Conservation (phyloP, 2,888 invertebrate species). For the Lepidonotus clava region DNA sequence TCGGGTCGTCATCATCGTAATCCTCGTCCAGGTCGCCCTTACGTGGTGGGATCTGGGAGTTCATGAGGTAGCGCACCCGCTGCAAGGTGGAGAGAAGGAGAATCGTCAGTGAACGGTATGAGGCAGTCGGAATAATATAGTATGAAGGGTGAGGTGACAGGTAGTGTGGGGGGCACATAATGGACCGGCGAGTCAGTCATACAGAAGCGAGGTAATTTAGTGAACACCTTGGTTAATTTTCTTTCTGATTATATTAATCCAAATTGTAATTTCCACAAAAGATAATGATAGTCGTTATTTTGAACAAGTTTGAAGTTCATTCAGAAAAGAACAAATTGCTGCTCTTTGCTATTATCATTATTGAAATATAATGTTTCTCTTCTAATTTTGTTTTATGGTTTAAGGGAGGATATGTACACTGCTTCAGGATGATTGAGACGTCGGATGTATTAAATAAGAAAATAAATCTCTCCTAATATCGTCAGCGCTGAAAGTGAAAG, state of each 20-base stretch:
- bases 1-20: background rate
- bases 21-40: background rate
- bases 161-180: background rate
- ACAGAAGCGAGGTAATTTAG: background rate
- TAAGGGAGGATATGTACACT: background rate
- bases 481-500: conserved; percentile 14
- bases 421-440: background rate
- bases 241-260: background rate
- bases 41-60: background rate
- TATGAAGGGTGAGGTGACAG: background rate
- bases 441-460: background rate
- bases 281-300: background rate
- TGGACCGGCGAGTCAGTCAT: background rate
- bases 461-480: background rate
- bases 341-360: too few species aligned
- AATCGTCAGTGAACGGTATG: background rate
- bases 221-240: too few species aligned
- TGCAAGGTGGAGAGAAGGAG: conserved; percentile 14
- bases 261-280: background rate
- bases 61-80: conserved; percentile 13
- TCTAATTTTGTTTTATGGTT: too few species aligned
- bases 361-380: too few species aligned
- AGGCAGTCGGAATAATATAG: background rate
- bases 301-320: background rate
- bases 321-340: background rate